phyloP scores from a whole-genome alignment of 2,113 vertebrate genomes.

The Lepus timidus region DNA sequence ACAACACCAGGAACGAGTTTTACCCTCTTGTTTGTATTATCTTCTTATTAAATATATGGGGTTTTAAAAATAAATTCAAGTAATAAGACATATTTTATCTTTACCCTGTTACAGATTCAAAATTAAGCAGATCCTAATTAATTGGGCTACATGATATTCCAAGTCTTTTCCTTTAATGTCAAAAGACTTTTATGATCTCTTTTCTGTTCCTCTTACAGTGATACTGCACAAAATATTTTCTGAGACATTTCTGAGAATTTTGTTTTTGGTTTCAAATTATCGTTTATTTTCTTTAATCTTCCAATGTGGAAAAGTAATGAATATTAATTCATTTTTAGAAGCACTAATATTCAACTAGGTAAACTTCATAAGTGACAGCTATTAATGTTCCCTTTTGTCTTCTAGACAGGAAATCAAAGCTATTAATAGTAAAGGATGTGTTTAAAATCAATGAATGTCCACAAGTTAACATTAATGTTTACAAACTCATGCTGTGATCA shows the following conservation, averaged over 20 bases:
- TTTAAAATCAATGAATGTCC: slow-evolving; percentile 86
- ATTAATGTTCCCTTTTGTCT: slow-evolving; percentile 87
- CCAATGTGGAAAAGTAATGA: slow-evolving; percentile 78
- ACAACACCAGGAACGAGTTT: neutral
- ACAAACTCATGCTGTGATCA: slow-evolving; percentile 78
- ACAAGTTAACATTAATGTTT: slow-evolving; percentile 83
- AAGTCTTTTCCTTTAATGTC: slow-evolving; percentile 79
- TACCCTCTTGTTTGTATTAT: slow-evolving; percentile 1
- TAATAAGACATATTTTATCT: slow-evolving; percentile 44
- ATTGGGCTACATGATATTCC: neutral
- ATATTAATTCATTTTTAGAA: slow-evolving; percentile 80
- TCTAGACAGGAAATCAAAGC: slow-evolving; percentile 89
- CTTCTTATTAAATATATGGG: neutral
- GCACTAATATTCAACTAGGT: slow-evolving; percentile 83
- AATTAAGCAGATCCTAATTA: slow-evolving; percentile 67
- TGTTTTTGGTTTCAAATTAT: slow-evolving; percentile 74
- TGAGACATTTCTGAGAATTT: slow-evolving; percentile 80
- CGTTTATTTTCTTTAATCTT: slow-evolving; percentile 82
- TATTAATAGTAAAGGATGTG: slow-evolving; percentile 88
- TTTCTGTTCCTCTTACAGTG: slow-evolving; percentile 72
- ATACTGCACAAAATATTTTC: slow-evolving; percentile 72
- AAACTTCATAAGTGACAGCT: slow-evolving; percentile 84
- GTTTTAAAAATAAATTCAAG: slow-evolving; percentile 14
- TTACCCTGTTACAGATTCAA: slow-evolving; percentile 19
- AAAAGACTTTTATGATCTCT: slow-evolving; percentile 82